Evolutionary conservation across 2,113 vertebrate species (phyloP).

Genomic region (Onychostruthus taczanowskii): DNA sequence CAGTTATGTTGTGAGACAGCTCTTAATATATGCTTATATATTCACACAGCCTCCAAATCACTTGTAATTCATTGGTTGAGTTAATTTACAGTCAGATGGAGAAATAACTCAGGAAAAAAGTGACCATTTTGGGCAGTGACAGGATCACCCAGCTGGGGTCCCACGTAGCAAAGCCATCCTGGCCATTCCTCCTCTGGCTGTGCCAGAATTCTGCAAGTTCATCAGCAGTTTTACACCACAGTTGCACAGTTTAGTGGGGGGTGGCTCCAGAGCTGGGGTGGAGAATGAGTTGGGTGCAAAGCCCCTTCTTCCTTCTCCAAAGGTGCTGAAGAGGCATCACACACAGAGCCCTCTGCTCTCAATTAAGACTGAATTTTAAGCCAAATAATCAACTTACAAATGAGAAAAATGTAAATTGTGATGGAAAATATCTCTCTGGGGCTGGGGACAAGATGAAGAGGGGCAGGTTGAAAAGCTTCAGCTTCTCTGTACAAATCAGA

Average conservation of each 20-base stretch:
- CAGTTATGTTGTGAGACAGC: not conserved
- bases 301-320: not conserved
- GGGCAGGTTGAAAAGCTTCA: not conserved
- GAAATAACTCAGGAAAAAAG: not conserved
- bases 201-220: not conserved
- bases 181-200: not conserved
- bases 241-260: not conserved
- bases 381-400: not conserved
- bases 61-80: not conserved
- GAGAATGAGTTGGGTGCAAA: not conserved
- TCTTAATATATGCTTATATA: not conserved
- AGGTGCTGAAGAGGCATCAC: not conserved
- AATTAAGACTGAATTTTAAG: not conserved
- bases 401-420: not conserved
- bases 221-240: not conserved
- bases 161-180: fast-evolving
- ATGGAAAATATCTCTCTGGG: not conserved
- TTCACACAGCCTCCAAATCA: not conserved
- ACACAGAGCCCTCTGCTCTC: not conserved
- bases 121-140: not conserved
- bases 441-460: not conserved
- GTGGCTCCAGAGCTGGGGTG: fast-evolving
- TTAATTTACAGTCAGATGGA: not conserved
- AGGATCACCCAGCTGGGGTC: not conserved
- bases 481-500: not conserved